A percentile compares a stretch with the other conserved stretches of the same genome.
Conservation (phyloP, 2,797 vertebrate genomes). For the Arnoldichthys spilopterus region DNA sequence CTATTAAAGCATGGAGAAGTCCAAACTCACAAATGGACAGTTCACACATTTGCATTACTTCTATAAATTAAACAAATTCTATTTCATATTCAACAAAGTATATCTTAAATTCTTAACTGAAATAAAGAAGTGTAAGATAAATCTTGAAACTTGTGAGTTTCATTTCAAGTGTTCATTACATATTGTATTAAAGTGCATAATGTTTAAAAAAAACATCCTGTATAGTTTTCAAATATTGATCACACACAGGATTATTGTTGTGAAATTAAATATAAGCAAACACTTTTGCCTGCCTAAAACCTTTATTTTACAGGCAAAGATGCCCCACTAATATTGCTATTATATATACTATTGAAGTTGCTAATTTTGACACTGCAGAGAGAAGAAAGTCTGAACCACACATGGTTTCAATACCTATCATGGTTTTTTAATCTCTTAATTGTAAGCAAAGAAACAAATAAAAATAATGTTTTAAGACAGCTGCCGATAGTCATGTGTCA, state of each 20-base stretch:
- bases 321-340: neutral
- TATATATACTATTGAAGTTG: no score
- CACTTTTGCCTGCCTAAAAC: neutral
- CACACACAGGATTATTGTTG: neutral
- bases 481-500: no score
- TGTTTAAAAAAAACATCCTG: neutral
- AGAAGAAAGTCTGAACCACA: no score
- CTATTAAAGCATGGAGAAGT: conserved; percentile 79
- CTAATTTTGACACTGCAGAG: no score
- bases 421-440: no score
- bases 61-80: neutral
- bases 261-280: neutral
- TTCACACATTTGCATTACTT: neutral
- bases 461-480: no score
- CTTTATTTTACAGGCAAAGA: neutral
- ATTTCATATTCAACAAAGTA: neutral
- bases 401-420: no score
- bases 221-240: neutral
- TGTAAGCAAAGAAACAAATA: no score
- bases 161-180: no score
- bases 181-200: no score
- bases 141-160: no score
- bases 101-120: neutral
- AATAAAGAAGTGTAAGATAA: neutral
- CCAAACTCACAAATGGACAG: neutral